Evolutionary conservation across 2,113 vertebrate genomes (phyloP).

Genomic region (Antigone vipio): DNA sequence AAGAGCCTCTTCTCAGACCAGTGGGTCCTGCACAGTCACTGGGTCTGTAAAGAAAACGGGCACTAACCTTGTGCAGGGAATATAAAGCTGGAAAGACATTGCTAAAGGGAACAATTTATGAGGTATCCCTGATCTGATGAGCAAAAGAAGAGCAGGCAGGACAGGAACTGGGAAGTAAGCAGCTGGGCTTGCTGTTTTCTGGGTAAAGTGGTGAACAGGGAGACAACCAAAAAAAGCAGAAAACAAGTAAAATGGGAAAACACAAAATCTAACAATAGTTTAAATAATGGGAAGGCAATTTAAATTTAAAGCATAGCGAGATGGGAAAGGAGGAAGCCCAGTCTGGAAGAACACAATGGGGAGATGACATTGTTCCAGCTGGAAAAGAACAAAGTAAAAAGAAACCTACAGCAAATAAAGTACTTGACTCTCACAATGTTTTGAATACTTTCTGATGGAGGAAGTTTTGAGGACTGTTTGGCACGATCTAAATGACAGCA

Average conservation of each 20-base stretch:
- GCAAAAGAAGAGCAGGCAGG: neutral
- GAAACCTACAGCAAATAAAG: neutral
- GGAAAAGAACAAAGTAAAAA: neutral
- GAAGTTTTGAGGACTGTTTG: neutral
- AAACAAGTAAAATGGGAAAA: neutral
- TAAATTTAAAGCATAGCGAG: neutral
- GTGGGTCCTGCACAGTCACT: neutral
- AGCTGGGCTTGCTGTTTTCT: neutral
- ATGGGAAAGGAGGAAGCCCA: neutral
- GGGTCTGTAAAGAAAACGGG: neutral
- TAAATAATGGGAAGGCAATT: neutral
- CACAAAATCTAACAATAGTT: neutral
- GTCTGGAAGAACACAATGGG: neutral
- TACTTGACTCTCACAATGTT: neutral
- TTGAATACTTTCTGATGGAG: neutral
- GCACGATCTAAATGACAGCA: neutral
- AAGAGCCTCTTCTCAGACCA: neutral
- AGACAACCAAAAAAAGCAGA: neutral
- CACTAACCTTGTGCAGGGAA: neutral
- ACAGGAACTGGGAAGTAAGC: neutral
- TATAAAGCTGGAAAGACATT: neutral
- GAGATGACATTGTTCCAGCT: neutral
- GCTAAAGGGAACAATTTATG: neutral
- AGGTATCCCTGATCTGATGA: neutral
- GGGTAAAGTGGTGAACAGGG: neutral